These are phyloP conservation scores for Idris sp. DNA, from an alignment of 1,140 invertebrate species.

Conservation along the genomic window DNA sequence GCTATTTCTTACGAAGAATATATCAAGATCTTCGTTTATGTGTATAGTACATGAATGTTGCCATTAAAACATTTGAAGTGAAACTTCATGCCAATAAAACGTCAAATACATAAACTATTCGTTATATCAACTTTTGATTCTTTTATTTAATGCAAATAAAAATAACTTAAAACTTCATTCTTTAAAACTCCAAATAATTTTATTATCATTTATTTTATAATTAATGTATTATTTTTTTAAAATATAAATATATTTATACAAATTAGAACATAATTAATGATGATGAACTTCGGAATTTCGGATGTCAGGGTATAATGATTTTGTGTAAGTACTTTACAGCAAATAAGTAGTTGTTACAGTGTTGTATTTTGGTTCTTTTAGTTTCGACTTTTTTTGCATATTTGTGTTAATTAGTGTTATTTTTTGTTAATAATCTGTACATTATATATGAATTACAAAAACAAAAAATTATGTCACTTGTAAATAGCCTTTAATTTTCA, in stretches of 20 bases:
- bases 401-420: too few relatives aligned
- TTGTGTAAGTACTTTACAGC: constrained; percentile 46
- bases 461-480: too few relatives aligned
- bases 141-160: constrained; percentile 30
- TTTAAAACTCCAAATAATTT: background rate
- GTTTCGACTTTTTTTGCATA: too few relatives aligned
- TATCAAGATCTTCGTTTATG: constrained; percentile 59
- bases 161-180: constrained; percentile 1
- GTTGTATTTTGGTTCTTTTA: too few relatives aligned
- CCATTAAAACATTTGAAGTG: constrained; percentile 63
- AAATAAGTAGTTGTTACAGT: constrained; percentile 15
- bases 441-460: constrained; percentile 12
- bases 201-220: too few relatives aligned
- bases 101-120: constrained; percentile 56
- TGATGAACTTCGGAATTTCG: constrained; percentile 24
- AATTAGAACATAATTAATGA: too few relatives aligned
- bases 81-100: constrained; percentile 64
- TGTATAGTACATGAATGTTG: constrained; percentile 64
- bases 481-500: constrained; percentile 38
- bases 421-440: constrained; percentile 18
- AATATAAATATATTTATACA: too few relatives aligned
- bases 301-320: constrained; percentile 17
- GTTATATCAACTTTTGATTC: constrained; percentile 40
- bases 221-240: too few relatives aligned
- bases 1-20: constrained; percentile 53